phyloP scores from a whole-genome alignment of 64 coral and sea anemone species.

The Stichodactyla mertensii region DNA sequence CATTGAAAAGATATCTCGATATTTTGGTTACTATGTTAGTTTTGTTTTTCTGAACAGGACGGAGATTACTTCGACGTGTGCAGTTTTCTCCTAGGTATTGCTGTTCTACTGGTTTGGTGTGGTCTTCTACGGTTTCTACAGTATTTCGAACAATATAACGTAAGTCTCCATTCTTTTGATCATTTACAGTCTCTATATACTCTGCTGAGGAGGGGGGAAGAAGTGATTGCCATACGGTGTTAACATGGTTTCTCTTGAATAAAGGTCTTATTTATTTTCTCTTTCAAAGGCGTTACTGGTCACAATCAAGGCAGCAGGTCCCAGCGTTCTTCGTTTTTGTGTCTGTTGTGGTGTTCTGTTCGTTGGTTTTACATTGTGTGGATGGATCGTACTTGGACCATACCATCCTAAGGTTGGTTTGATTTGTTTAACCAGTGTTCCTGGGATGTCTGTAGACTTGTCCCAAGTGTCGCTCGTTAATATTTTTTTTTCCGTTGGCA shows the following conservation, averaged over 20 bases:
- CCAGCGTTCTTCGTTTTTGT: constrained; percentile 74
- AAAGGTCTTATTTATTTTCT: background rate
- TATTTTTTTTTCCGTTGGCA: too few relatives aligned
- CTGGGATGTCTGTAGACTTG: too few relatives aligned
- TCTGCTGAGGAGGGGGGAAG: too few relatives aligned
- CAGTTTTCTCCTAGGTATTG: constrained; percentile 72
- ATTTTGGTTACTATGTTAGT: too few relatives aligned
- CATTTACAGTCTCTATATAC: too few relatives aligned
- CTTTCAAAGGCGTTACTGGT: constrained; percentile 64
- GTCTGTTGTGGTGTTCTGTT: constrained; percentile 66
- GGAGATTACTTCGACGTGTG: constrained; percentile 44
- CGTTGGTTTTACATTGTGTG: constrained; percentile 82
- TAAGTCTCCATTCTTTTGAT: constrained; percentile 40
- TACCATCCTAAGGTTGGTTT: constrained; percentile 75
- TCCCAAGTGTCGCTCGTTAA: too few relatives aligned
- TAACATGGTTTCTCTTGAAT: background rate
- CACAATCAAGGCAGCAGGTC: constrained; percentile 78
- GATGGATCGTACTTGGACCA: constrained; percentile 93
- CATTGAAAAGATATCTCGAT: too few relatives aligned
- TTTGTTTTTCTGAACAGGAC: constrained; percentile 18
- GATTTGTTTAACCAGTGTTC: too few relatives aligned
- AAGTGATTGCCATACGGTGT: background rate
- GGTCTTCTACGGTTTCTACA: constrained; percentile 70
- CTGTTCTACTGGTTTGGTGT: constrained; percentile 68
- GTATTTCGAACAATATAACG: constrained; percentile 78